These are phyloP conservation scores for Sceloporus undulatus DNA, from an alignment of 2,113 vertebrate genomes.

Conservation along the genomic window DNA sequence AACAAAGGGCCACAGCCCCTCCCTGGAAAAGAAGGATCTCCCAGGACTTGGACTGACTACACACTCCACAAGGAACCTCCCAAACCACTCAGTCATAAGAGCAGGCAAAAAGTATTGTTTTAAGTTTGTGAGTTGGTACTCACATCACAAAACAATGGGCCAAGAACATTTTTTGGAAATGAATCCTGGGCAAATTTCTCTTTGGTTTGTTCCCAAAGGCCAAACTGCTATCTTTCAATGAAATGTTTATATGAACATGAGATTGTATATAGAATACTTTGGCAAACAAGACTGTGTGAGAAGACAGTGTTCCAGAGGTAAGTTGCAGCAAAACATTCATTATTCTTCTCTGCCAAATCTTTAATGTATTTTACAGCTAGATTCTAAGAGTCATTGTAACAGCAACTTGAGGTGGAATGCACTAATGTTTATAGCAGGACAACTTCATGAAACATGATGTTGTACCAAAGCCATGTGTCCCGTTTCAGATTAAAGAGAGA, in stretches of 20 bases:
- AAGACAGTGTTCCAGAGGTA: slow-evolving; percentile 16
- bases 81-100: neutral
- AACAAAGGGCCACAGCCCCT: neutral
- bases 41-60: neutral
- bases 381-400: neutral
- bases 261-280: neutral
- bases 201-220: neutral
- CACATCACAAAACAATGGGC: slow-evolving; percentile 13
- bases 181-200: slow-evolving; percentile 24
- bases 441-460: neutral
- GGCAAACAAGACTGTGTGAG: slow-evolving; percentile 10
- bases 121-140: slow-evolving; percentile 24
- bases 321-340: slow-evolving; percentile 27
- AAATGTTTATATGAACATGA: slow-evolving; percentile 59
- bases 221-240: neutral
- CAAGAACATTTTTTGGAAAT: slow-evolving; percentile 46
- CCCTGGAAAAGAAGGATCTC: neutral
- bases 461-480: neutral
- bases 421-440: neutral
- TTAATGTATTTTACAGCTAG: neutral
- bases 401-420: neutral
- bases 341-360: slow-evolving; percentile 10
- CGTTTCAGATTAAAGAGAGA: too few relatives aligned
- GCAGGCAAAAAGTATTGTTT: slow-evolving; percentile 25
- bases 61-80: neutral